Conservation (phyloP, 2,113 vertebrate genomes). For the Cryptomyrus ogoouensis region DNA sequence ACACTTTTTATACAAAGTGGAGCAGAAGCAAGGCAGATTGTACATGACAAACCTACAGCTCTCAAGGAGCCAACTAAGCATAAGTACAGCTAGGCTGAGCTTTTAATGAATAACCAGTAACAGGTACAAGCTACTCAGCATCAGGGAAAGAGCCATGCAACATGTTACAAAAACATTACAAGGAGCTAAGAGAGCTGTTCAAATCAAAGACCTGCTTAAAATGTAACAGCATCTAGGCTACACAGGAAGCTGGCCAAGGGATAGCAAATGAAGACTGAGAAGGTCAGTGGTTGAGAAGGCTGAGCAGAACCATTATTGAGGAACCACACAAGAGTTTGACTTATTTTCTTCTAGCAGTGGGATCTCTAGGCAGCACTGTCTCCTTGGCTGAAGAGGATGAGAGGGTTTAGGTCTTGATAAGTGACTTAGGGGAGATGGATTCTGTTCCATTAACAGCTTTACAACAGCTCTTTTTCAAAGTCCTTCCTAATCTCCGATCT, state of each 20-base stretch:
- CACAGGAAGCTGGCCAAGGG: background rate
- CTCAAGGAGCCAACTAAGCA: background rate
- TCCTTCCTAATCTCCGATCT: background rate
- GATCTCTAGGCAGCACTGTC: background rate
- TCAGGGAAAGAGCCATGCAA: background rate
- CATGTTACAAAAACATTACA: background rate
- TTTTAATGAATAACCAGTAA: background rate
- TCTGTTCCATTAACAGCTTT: background rate
- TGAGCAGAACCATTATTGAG: background rate
- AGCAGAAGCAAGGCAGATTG: background rate
- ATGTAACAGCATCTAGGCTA: background rate
- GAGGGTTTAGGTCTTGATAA: background rate
- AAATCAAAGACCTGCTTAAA: background rate
- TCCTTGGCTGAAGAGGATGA: background rate
- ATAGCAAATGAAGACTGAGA: background rate
- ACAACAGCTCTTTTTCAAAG: background rate
- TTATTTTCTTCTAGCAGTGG: background rate
- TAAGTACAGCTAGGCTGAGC: background rate
- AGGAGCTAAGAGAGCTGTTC: background rate
- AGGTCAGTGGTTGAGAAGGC: background rate
- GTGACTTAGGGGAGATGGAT: background rate
- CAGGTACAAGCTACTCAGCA: background rate
- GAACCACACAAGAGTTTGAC: background rate
- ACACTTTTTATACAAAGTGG: background rate
- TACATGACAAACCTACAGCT: background rate